Conservation (phyloP, 2,113 vertebrate genomes). For the Zosterops lateralis region DNA sequence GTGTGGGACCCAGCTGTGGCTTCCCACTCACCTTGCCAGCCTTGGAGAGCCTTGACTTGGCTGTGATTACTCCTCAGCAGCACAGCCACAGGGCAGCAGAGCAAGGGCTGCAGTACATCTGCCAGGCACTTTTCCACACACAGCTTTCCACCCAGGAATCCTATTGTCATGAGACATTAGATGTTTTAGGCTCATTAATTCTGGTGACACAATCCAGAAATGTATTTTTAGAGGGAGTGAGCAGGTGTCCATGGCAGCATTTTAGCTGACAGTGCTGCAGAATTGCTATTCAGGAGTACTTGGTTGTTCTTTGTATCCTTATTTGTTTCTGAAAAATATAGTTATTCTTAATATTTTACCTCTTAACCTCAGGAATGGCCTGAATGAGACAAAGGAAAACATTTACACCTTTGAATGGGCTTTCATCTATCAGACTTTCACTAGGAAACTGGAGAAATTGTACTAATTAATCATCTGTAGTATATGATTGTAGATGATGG, state of each 20-base stretch:
- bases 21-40: not conserved
- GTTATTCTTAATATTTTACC: not conserved
- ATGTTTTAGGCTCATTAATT: conserved; percentile 22
- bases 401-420: not conserved
- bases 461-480: not conserved
- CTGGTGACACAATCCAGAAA: not conserved
- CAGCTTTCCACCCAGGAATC: not conserved
- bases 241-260: conserved; percentile 11
- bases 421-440: not conserved
- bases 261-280: conserved; percentile 24
- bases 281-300: not conserved
- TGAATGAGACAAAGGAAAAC: not conserved
- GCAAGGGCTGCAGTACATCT: not conserved
- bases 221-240: conserved; percentile 42
- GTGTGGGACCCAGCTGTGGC: rapidly evolving
- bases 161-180: not conserved
- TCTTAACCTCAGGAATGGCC: not conserved
- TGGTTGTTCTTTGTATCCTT: not conserved
- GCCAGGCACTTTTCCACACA: not conserved
- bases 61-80: not conserved
- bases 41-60: not conserved
- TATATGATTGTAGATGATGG: not conserved
- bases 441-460: not conserved
- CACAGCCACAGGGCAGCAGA: not conserved
- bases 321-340: not conserved